Conservation (phyloP, 2,888 invertebrate species). For the Volucella zonaria region DNA sequence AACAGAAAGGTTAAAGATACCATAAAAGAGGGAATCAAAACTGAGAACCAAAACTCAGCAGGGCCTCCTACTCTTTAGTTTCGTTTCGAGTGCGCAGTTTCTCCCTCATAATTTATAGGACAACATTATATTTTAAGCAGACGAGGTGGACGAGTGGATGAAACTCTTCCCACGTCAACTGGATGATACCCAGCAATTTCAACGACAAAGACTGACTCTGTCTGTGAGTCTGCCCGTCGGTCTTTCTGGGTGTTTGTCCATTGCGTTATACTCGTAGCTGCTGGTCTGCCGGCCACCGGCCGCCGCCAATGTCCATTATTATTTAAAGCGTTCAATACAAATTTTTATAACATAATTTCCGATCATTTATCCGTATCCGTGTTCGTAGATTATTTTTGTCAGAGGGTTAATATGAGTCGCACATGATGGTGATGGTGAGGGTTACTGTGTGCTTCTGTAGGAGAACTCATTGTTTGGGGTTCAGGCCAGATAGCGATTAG, state of each 20-base stretch:
- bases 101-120: slow-evolving; percentile 63
- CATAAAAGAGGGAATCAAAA: slow-evolving; percentile 45
- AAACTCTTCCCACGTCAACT: slow-evolving; percentile 17
- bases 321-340: slow-evolving; percentile 62
- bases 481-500: slow-evolving; percentile 51
- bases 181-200: too few relatives aligned
- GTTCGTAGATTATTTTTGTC: slow-evolving; percentile 9
- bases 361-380: slow-evolving; percentile 48
- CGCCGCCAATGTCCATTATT: slow-evolving; percentile 64
- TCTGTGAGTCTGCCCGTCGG: background rate
- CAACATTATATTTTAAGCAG: slow-evolving; percentile 52
- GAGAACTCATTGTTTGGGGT: slow-evolving; percentile 62
- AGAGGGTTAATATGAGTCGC: slow-evolving; percentile 38
- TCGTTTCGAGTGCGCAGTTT: slow-evolving; percentile 35
- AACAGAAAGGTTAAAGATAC: slow-evolving; percentile 50
- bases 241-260: background rate
- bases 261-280: too few relatives aligned
- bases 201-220: too few relatives aligned
- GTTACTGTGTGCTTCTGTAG: slow-evolving; percentile 47
- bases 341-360: slow-evolving; percentile 71
- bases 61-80: slow-evolving; percentile 26
- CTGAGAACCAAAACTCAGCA: slow-evolving; percentile 49
- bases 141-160: background rate
- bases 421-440: slow-evolving; percentile 20
- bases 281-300: background rate